Evolutionary conservation across 2,888 invertebrate genomes (phyloP).

Genomic region (Leucophenga maculata): DNA sequence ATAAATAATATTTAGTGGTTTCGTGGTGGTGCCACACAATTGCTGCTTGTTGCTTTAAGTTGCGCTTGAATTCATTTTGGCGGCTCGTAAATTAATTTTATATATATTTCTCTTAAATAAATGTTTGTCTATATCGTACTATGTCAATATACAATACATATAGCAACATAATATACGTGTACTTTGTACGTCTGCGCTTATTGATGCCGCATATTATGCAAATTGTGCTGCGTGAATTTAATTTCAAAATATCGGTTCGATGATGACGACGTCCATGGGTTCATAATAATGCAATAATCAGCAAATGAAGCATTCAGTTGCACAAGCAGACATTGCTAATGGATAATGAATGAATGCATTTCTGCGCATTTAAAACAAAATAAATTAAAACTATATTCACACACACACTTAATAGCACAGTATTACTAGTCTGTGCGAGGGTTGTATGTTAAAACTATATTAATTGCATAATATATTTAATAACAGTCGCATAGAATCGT

Average conservation of each 20-base stretch:
- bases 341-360: slow-evolving; percentile 51
- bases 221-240: slow-evolving; percentile 29
- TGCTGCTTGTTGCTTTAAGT: slow-evolving; percentile 4
- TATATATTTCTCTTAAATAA: slow-evolving; percentile 23
- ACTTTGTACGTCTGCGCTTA: slow-evolving; percentile 13
- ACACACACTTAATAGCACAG: neutral
- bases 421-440: no score
- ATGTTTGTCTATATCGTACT: slow-evolving; percentile 22
- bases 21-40: neutral
- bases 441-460: no score
- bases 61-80: slow-evolving; percentile 6
- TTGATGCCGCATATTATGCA: slow-evolving; percentile 37
- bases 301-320: slow-evolving; percentile 47
- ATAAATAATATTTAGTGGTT: slow-evolving; percentile 16
- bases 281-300: slow-evolving; percentile 51
- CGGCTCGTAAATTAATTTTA: slow-evolving; percentile 12
- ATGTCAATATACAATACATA: no score
- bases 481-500: no score
- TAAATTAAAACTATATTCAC: slow-evolving; percentile 43
- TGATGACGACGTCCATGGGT: slow-evolving; percentile 37
- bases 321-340: slow-evolving; percentile 45
- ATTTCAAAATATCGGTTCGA: neutral
- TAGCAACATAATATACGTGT: no score
- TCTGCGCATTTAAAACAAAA: slow-evolving; percentile 45
- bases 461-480: no score